Conservation (phyloP, 1,140 invertebrate genomes). For the Zaprionus kolodkinae region DNA sequence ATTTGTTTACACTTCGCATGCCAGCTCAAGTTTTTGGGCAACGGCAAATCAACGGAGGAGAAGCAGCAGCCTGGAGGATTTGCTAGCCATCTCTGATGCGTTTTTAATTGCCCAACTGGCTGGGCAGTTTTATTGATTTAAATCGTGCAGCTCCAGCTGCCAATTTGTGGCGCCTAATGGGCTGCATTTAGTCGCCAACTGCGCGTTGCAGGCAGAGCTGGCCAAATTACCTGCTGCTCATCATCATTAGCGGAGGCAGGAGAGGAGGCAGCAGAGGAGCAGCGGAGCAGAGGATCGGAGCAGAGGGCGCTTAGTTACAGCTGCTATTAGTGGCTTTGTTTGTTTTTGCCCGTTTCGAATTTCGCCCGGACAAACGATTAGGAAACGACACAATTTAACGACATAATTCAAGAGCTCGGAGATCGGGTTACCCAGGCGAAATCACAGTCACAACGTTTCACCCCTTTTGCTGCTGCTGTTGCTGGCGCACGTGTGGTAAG, state of each 20-base stretch:
- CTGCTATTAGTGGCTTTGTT: conserved; percentile 49
- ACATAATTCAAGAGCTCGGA: conserved; percentile 82
- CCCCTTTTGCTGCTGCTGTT: conserved; percentile 30
- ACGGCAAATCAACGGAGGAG: background rate
- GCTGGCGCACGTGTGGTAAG: conserved; percentile 52
- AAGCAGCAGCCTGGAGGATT: background rate
- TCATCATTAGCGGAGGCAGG: conserved; percentile 64
- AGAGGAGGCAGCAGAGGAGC: background rate
- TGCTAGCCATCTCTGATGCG: conserved; percentile 52
- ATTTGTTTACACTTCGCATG: conserved; percentile 60
- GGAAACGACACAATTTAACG: conserved; percentile 83
- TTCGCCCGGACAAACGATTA: conserved; percentile 71
- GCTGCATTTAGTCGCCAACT: conserved; percentile 37
- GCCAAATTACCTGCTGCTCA: conserved; percentile 63
- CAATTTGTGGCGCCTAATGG: conserved; percentile 78
- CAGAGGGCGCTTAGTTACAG: background rate
- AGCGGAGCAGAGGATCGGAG: background rate
- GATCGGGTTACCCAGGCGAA: conserved; percentile 67
- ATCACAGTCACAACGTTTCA: conserved; percentile 39
- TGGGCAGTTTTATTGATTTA: conserved; percentile 78
- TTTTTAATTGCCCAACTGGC: conserved; percentile 71
- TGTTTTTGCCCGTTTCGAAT: conserved; percentile 68
- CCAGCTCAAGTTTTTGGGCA: conserved; percentile 39
- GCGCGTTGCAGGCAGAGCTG: background rate
- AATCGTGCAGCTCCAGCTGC: conserved; percentile 73